Evolutionary conservation across 2,797 vertebrate species (phyloP), one percentile per base, ranked within the genome.

Genomic region (Malacoctenus gilli): DNA sequence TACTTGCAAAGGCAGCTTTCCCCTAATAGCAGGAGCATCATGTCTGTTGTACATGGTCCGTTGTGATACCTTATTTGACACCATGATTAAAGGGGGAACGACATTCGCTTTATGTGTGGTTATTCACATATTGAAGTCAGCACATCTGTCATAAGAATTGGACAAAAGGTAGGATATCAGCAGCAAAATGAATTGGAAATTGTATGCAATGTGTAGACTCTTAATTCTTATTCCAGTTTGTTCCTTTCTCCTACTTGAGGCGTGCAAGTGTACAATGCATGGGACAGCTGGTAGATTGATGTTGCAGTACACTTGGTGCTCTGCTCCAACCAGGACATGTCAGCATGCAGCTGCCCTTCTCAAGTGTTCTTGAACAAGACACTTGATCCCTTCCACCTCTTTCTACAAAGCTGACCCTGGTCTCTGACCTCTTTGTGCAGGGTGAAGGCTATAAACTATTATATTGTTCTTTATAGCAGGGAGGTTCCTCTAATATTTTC

Each of bases 1-100:
- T 68, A 48, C 72, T 42, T 9, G 41, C 75, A 56, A 80, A 73
- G 37, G 51, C 60, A 52, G 31, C 56, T 37, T 54, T 62, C 59
- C 71, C 47, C 51, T 80, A 75, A 78, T 75, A 31, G 40, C 50
- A 15, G 10, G 18, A 60, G 36, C 46, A 69, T 59, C 54, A 28
- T 59, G 39, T 12, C 3, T 35, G 50, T 36, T 53, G 25, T 56
- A 60, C 51, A 67, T 9, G 5, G 5, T 28, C 25, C 9, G 5
- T 28, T 28, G 37, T 4, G 36, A 35, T 44, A 51, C 50, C 50
- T 52, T 50, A 9, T 63, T 56, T 77, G 44, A 71, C 55, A 49
- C 34, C 11, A 4, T 37, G 51, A 66, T 59, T 39, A 39, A n/a
- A 9, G 16, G 41, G 2, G 21, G 7, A n/a, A 13, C 30, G 35